These are phyloP conservation scores for Procambarus virginalis DNA, from an alignment of 1,140 invertebrate species.

Conservation along the genomic window DNA sequence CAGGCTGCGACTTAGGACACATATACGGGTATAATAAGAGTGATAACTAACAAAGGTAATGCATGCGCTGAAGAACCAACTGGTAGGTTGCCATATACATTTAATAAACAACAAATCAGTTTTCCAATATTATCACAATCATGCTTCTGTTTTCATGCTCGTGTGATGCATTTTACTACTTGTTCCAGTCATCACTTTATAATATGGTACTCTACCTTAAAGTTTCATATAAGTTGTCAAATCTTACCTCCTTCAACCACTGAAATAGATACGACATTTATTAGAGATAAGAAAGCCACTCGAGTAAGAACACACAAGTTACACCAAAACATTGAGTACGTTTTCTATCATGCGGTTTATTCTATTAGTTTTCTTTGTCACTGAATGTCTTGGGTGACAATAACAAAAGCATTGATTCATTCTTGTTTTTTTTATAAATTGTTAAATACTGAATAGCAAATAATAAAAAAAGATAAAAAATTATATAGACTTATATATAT, in stretches of 20 bases:
- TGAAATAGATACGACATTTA: slow-evolving; percentile 55
- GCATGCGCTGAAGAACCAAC: slow-evolving; percentile 7
- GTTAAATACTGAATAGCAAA: too few relatives aligned
- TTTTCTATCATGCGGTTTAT: slow-evolving; percentile 54
- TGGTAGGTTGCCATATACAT: too few relatives aligned
- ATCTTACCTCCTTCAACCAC: slow-evolving; percentile 67
- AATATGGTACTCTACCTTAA: slow-evolving; percentile 60
- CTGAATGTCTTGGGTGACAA: not conserved
- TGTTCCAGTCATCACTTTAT: slow-evolving; percentile 29
- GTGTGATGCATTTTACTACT: not conserved
- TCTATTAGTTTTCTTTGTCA: slow-evolving; percentile 17
- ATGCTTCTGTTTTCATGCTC: not conserved
- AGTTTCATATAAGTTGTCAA: slow-evolving; percentile 44
- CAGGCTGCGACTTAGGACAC: slow-evolving; percentile 25
- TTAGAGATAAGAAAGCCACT: slow-evolving; percentile 18
- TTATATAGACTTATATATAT: too few relatives aligned
- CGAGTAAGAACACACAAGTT: slow-evolving; percentile 22
- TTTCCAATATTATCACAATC: not conserved
- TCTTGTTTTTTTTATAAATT: too few relatives aligned
- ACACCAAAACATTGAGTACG: not conserved
- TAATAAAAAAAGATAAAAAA: too few relatives aligned
- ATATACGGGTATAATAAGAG: not conserved
- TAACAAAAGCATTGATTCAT: not conserved
- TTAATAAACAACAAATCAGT: too few relatives aligned
- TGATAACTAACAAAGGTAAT: not conserved